phyloP scores from a whole-genome alignment of 2,113 vertebrate species.

The Python bivittatus region DNA sequence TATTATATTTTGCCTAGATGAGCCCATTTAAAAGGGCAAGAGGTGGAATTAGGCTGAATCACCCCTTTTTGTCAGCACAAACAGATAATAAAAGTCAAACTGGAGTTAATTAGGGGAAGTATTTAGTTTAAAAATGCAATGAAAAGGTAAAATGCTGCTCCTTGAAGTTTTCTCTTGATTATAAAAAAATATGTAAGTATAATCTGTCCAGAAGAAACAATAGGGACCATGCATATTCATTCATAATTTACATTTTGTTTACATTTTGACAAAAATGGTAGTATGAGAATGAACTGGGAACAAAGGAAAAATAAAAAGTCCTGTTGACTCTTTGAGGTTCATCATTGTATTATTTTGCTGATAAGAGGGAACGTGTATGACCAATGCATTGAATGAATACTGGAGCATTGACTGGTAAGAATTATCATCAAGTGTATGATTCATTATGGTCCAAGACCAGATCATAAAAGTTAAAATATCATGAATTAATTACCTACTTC shows the following conservation, averaged over 20 bases:
- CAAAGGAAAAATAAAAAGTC: too few species aligned
- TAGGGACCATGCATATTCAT: too few species aligned
- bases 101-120: slow-evolving; percentile 17
- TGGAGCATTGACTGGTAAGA: background rate
- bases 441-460: background rate
- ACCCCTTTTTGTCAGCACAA: background rate
- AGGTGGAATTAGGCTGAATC: background rate
- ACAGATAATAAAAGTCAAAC: slow-evolving; percentile 2
- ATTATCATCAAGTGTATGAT: background rate
- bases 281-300: too few species aligned
- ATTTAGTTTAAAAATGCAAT: slow-evolving; percentile 20
- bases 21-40: background rate
- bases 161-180: too few species aligned
- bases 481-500: background rate
- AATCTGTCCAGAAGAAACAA: too few species aligned
- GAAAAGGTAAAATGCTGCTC: slow-evolving; percentile 28
- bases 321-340: too few species aligned
- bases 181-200: too few species aligned
- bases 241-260: too few species aligned
- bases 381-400: background rate
- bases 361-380: too few species aligned
- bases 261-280: too few species aligned
- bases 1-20: too few species aligned
- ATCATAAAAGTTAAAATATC: background rate
- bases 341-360: too few species aligned